These are phyloP conservation scores for Andricus curvator DNA, from an alignment of 2,888 invertebrate species.

Conservation along the genomic window DNA sequence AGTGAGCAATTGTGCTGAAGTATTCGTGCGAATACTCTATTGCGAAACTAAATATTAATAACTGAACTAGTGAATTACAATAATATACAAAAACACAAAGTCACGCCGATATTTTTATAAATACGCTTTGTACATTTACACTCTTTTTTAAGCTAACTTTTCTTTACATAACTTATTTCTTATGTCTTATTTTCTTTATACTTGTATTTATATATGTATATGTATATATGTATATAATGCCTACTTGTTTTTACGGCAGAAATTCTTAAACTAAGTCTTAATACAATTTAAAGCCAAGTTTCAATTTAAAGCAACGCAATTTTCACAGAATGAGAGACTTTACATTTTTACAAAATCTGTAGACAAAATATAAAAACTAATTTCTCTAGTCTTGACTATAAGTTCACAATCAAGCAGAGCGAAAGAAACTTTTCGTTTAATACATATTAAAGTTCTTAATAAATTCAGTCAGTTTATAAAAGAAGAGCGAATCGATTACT, in stretches of 20 bases:
- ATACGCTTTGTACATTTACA: background rate
- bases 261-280: background rate
- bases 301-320: background rate
- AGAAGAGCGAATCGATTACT: background rate
- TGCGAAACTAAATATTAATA: conserved; percentile 11
- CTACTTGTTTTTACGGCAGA: background rate
- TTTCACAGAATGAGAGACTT: conserved; percentile 8
- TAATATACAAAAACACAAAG: background rate
- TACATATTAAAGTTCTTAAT: conserved; percentile 6
- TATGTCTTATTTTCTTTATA: background rate
- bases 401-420: conserved; percentile 9
- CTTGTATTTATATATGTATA: background rate
- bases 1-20: conserved; percentile 28
- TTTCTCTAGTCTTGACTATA: background rate
- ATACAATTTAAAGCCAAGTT: background rate
- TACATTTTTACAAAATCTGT: conserved; percentile 26
- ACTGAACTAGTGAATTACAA: background rate
- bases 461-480: conserved; percentile 37
- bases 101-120: background rate
- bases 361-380: conserved; percentile 31
- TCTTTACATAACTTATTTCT: background rate
- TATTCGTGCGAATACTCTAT: conserved; percentile 23
- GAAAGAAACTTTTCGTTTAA: background rate
- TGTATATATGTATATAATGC: background rate
- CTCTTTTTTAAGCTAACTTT: background rate